Conservation (phyloP, 2,113 vertebrate genomes). For the Burhinus bistriatus region DNA sequence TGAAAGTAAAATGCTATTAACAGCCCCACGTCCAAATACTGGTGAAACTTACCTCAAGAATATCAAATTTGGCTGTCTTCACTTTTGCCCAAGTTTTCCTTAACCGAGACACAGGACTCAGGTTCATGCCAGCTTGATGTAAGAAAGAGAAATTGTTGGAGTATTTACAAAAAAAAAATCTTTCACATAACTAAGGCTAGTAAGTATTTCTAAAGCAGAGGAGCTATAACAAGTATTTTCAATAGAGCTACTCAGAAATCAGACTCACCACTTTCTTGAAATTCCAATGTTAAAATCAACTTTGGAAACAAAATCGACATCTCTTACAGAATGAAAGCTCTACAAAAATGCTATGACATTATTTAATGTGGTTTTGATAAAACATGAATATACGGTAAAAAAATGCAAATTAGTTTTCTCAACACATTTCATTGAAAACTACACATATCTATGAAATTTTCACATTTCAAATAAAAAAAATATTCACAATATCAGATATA, state of each 20-base stretch:
- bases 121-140: slow-evolving; percentile 92
- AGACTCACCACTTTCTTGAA: not conserved
- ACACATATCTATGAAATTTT: not conserved
- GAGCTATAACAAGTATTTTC: not conserved
- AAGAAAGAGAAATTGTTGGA: not conserved
- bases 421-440: not conserved
- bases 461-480: not conserved
- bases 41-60: slow-evolving; percentile 83
- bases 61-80: slow-evolving; percentile 92
- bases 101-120: slow-evolving; percentile 92
- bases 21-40: not conserved
- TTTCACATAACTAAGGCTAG: not conserved
- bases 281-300: not conserved
- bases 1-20: not conserved
- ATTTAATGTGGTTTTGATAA: not conserved
- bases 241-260: not conserved
- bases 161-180: not conserved
- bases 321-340: not conserved
- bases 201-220: not conserved
- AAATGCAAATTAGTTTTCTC: not conserved
- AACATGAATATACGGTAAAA: not conserved
- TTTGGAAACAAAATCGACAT: not conserved
- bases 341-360: not conserved
- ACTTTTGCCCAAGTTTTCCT: slow-evolving; percentile 97
- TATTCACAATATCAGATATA: not conserved